Evolutionary conservation across 2,113 vertebrate genomes (phyloP), one percentile per base, ranked within the genome.

Genomic region (Pampusana beccarii): DNA sequence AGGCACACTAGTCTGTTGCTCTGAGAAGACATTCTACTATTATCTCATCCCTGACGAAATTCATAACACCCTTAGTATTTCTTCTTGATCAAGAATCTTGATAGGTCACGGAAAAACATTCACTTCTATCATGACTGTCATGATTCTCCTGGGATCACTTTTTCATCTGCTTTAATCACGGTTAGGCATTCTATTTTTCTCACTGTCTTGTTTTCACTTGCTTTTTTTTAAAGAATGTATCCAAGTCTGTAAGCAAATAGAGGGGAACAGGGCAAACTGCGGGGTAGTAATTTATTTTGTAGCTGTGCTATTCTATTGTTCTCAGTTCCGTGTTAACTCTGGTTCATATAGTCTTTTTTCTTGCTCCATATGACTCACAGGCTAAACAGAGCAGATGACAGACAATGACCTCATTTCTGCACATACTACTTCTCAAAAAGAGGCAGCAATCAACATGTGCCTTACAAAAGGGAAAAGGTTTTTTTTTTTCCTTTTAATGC

Each of bases 381-480:
- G 74, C 95, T 96, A 91, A 93, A 94, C 92, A 58, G 86, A 94
- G 86, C 83, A 95, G 92, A 90, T 88, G 94, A 92, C 94, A 96
- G 95, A 93, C 94, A 90, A 58, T 93, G 92, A 96, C 95, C 95
- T 97, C 95, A 95, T 95, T 97, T 95, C 94, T 92, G 81, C 86
- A 72, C 78, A 65, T 75, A 93, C 28, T 93, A 48, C 74, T 94
- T 90, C 66, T 95, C 90, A 61, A 80, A 90, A 95, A 88, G 54
- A 90, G 71, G 54, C 71, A 90, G 86, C 58, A 90, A 80, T 83
- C 80, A 93, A 83, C 88, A 25, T 80, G 25, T 71, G 66, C 77
- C 91, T 86, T 80, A 60, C 29, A 65, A 73, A 81, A 77, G 54
- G 44, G 34, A 93, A 62, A 90, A 90, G 31, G 51, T 44, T 78